Evolutionary conservation across 1,140 invertebrate species (phyloP).

Genomic region (Ips typographus): DNA sequence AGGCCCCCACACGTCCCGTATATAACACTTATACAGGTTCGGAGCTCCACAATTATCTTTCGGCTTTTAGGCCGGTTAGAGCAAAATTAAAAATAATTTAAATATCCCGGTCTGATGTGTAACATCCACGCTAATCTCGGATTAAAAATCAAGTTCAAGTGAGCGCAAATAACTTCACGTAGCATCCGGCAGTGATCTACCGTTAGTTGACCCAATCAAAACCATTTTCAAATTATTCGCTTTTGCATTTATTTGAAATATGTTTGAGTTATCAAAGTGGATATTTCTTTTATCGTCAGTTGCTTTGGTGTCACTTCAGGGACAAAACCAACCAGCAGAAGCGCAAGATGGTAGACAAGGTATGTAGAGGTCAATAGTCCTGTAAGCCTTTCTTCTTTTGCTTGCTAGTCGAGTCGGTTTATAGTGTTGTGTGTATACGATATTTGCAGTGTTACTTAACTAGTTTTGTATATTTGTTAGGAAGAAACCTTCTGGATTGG

Average conservation of each 20-base stretch:
- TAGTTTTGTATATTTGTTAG: conserved; percentile 46
- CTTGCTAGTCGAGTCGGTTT: too few species aligned
- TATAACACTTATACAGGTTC: conserved; percentile 17
- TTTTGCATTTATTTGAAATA: conserved; percentile 32
- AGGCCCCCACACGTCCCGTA: conserved; percentile 23
- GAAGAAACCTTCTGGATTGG: conserved; percentile 70
- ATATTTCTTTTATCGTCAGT: conserved; percentile 54
- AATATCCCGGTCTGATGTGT: not conserved
- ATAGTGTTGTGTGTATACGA: not conserved
- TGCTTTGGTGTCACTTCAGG: conserved; percentile 54
- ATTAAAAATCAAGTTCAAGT: conserved; percentile 18
- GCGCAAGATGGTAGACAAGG: conserved; percentile 46
- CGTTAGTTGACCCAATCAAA: conserved; percentile 29
- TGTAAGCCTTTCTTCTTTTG: too few species aligned
- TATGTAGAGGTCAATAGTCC: conserved; percentile 41
- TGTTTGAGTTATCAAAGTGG: conserved; percentile 53
- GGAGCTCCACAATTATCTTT: conserved; percentile 1
- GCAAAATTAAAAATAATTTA: not conserved
- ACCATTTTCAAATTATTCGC: conserved; percentile 1
- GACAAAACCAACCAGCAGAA: conserved; percentile 47
- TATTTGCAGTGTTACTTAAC: not conserved
- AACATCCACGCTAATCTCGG: not conserved
- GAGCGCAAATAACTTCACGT: conserved; percentile 29
- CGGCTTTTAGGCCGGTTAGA: not conserved
- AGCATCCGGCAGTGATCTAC: conserved; percentile 14